phyloP scores from a whole-genome alignment of 2,888 invertebrate species.

The Dicyrtomina minuta region DNA sequence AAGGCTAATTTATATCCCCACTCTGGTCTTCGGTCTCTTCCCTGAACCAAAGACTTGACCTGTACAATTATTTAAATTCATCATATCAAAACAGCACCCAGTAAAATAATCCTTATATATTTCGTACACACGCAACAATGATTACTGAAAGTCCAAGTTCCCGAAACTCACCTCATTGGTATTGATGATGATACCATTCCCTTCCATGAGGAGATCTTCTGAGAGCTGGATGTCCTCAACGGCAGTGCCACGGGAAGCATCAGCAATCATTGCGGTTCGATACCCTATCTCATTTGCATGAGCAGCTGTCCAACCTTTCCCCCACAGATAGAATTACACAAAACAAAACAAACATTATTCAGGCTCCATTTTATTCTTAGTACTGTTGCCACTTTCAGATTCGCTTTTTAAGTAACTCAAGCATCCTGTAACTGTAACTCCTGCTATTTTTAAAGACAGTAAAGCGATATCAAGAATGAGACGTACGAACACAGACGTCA shows the following conservation, averaged over 20 bases:
- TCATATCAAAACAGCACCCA: not conserved
- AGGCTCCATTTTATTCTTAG: too few relatives aligned
- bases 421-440: too few relatives aligned
- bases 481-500: conserved; percentile 86
- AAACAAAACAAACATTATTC: too few relatives aligned
- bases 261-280: conserved; percentile 83
- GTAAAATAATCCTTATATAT: not conserved
- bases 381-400: too few relatives aligned
- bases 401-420: too few relatives aligned
- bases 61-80: conserved; percentile 57
- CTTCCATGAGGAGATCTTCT: conserved; percentile 71
- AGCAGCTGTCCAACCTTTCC: conserved; percentile 83
- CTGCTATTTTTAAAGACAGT: too few relatives aligned
- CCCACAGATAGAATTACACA: conserved; percentile 37
- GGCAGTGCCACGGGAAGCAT: conserved; percentile 87
- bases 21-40: conserved; percentile 81
- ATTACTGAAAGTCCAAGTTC: too few relatives aligned
- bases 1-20: conserved; percentile 84
- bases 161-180: conserved; percentile 69
- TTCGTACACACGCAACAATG: not conserved
- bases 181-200: conserved; percentile 77
- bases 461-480: too few relatives aligned
- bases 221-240: conserved; percentile 80
- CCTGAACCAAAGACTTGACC: conserved; percentile 84
- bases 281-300: conserved; percentile 90